Conservation (phyloP, 1,140 invertebrate species). For the Drosophila busckii region DNA sequence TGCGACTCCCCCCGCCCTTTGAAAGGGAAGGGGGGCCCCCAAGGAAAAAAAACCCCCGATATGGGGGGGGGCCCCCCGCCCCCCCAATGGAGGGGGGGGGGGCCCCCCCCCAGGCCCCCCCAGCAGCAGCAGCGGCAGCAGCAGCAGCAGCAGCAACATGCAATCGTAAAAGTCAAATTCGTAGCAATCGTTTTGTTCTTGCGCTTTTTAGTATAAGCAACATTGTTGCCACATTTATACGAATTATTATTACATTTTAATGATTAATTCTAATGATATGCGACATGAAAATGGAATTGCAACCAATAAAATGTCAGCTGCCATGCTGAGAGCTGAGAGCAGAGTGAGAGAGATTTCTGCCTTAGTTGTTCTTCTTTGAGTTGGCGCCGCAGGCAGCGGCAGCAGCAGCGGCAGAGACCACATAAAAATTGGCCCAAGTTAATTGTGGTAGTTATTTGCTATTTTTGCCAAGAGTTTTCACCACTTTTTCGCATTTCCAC, state of each 20-base stretch:
- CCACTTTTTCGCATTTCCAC: not conserved
- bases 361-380: conserved; percentile 16
- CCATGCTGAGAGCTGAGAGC: conserved; percentile 6
- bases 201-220: conserved; percentile 36
- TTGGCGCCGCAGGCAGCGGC: conserved; percentile 45
- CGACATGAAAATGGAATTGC: conserved; percentile 67
- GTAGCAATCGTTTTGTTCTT: conserved; percentile 49
- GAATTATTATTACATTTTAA: conserved; percentile 78
- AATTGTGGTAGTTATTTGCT: conserved; percentile 76
- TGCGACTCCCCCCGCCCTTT: no score
- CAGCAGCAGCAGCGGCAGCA: conserved; percentile 14
- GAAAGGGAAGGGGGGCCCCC: no score
- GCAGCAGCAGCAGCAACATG: conserved; percentile 35
- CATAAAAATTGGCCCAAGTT: conserved; percentile 70
- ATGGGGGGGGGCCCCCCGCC: no score
- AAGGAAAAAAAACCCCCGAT: no score
- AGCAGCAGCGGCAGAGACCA: conserved; percentile 16
- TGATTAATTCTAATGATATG: conserved; percentile 78
- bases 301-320: conserved; percentile 46
- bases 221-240: conserved; percentile 75
- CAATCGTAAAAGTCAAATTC: conserved; percentile 59
- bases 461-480: conserved; percentile 54
- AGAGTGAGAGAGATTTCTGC: not conserved
- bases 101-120: no score
- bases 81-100: no score